phyloP scores from a whole-genome alignment of 2,888 invertebrate species.

The Ophion costatus region DNA sequence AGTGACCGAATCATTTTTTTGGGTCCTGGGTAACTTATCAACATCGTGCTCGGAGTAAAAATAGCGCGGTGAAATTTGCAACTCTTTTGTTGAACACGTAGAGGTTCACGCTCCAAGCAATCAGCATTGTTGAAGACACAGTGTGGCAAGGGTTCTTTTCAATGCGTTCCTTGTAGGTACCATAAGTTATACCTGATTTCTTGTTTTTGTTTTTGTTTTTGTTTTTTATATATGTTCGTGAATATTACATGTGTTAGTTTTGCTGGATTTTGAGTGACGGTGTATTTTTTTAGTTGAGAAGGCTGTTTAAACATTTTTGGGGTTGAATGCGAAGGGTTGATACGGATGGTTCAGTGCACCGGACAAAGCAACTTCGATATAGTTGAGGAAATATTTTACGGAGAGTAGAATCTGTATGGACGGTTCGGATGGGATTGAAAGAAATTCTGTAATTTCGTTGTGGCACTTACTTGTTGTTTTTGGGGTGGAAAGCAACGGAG shows the following conservation, averaged over 20 bases:
- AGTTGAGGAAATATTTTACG: slow-evolving; percentile 18
- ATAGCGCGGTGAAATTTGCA: slow-evolving; percentile 23
- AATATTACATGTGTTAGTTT: too few species aligned
- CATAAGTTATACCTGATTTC: neutral
- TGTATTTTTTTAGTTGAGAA: neutral
- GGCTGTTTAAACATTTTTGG: neutral
- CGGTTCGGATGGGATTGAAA: neutral
- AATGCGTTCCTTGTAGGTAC: neutral
- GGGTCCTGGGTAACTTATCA: slow-evolving; percentile 36
- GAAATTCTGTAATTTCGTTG: slow-evolving; percentile 20
- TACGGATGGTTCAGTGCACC: neutral
- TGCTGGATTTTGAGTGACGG: neutral
- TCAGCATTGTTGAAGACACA: neutral
- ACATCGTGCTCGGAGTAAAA: slow-evolving; percentile 35
- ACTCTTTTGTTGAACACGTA: slow-evolving; percentile 4
- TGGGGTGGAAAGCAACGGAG: neutral
- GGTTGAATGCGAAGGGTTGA: neutral
- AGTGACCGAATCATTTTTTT: slow-evolving; percentile 6
- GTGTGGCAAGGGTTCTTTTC: neutral
- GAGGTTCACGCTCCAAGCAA: neutral
- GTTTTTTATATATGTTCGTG: neutral
- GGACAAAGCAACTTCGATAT: neutral
- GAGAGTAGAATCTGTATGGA: neutral
- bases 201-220: neutral
- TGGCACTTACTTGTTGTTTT: neutral